Percentiles rank a stretch among this genome's conserved stretches.
Evolutionary conservation across 35 echinoderm and acorn worm species (phyloP).

Genomic region (Anneissia japonica): DNA sequence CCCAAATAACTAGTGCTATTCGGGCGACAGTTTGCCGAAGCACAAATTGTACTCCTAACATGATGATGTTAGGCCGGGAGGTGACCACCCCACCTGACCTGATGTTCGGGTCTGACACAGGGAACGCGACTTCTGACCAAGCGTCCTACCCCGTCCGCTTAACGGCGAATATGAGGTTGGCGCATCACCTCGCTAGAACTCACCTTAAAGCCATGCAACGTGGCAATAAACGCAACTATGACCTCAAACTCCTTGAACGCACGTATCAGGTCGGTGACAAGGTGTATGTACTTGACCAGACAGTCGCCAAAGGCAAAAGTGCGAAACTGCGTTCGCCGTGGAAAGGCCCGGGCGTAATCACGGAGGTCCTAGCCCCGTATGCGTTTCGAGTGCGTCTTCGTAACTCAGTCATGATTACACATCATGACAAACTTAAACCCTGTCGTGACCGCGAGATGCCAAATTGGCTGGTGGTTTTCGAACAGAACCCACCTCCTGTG

Average conservation of each 20-base stretch:
- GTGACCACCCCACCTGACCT: conserved; percentile 31
- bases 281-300: conserved; percentile 29
- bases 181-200: conserved; percentile 19
- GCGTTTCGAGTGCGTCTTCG: conserved; percentile 10
- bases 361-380: conserved; percentile 11
- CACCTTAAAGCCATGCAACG: conserved; percentile 16
- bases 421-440: conserved; percentile 30
- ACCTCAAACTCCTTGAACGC: neutral
- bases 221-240: conserved; percentile 23
- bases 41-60: conserved; percentile 41
- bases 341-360: conserved; percentile 35
- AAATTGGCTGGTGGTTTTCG: neutral
- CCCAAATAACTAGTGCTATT: neutral
- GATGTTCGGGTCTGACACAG: conserved; percentile 6
- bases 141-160: neutral
- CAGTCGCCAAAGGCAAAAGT: conserved; percentile 18
- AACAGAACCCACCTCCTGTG: neutral
- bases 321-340: conserved; percentile 26
- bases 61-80: conserved; percentile 57
- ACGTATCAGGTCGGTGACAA: conserved; percentile 11
- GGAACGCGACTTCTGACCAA: neutral
- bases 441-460: neutral
- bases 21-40: conserved; percentile 28
- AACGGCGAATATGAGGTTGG: neutral
- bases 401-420: neutral